A percentile compares a stretch with the other conserved stretches of the same genome.
These are phyloP conservation scores for Himalopsyche phryganea DNA, from an alignment of 1,140 invertebrate species.

Conservation along the genomic window DNA sequence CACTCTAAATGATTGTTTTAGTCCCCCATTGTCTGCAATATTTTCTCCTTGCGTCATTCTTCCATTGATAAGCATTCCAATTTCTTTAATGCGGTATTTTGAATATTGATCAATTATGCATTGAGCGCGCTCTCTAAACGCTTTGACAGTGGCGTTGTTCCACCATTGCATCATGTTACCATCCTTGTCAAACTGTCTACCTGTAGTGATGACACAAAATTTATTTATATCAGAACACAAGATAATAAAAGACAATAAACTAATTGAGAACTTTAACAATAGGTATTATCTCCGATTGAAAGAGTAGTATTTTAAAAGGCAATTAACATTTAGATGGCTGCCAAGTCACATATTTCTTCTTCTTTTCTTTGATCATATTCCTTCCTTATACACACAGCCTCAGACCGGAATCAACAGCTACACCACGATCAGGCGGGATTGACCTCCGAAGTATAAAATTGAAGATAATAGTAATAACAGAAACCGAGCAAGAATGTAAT, in stretches of 20 bases:
- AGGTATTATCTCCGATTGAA: too few species aligned
- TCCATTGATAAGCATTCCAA: conserved; percentile 45
- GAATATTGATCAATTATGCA: conserved; percentile 73
- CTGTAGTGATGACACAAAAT: conserved; percentile 43
- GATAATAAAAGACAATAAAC: not conserved
- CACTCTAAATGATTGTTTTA: conserved; percentile 76
- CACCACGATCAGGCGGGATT: too few species aligned
- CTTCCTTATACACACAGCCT: too few species aligned
- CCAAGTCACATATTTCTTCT: too few species aligned
- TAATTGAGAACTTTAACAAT: not conserved
- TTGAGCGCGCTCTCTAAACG: conserved; percentile 66
- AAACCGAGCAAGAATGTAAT: too few species aligned
- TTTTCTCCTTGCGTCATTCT: conserved; percentile 64
- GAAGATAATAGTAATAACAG: too few species aligned
- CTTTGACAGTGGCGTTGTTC: conserved; percentile 60
- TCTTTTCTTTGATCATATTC: too few species aligned
- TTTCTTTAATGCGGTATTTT: conserved; percentile 49
- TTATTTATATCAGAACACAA: not conserved
- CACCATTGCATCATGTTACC: conserved; percentile 78
- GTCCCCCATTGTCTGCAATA: conserved; percentile 86
- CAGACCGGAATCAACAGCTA: too few species aligned
- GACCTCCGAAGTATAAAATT: too few species aligned
- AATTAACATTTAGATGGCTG: too few species aligned
- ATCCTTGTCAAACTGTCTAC: conserved; percentile 64
- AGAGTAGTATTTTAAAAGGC: too few species aligned